Percentiles rank a stretch among this genome's conserved stretches.
Conservation (phyloP, 2,113 vertebrate species). For the Rhinichthys klamathensis region DNA sequence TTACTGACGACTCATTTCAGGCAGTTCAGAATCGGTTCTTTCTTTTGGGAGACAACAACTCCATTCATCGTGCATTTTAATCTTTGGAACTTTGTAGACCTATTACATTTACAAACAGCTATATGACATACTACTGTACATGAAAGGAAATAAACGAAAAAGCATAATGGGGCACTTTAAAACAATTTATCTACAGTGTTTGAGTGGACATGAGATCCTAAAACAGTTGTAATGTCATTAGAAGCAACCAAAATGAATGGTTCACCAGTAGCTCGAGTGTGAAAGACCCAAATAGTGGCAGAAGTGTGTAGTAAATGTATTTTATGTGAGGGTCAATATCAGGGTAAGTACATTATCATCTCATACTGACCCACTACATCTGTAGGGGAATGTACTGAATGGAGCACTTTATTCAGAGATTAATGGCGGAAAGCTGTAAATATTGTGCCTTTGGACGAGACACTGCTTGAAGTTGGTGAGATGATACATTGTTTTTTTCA, state of each 20-base stretch:
- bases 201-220: background rate
- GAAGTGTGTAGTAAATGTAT: background rate
- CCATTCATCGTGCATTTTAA: too few species aligned
- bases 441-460: conserved; percentile 77
- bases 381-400: conserved; percentile 63
- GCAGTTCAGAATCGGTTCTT: too few species aligned
- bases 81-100: too few species aligned
- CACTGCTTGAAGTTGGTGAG: conserved; percentile 60
- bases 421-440: conserved; percentile 70
- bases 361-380: conserved; percentile 47
- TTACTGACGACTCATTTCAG: too few species aligned
- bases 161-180: too few species aligned
- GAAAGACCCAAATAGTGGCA: conserved; percentile 1
- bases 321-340: conserved; percentile 34
- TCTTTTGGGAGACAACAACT: too few species aligned
- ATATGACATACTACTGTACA: too few species aligned
- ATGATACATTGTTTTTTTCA: conserved; percentile 25
- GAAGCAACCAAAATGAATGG: conserved; percentile 6
- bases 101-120: too few species aligned
- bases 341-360: conserved; percentile 33
- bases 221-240: background rate
- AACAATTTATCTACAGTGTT: background rate
- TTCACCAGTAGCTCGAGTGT: background rate
- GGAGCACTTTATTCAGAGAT: conserved; percentile 72
- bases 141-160: too few species aligned